These are phyloP conservation scores for Polyodon spathula DNA, from an alignment of 2,113 vertebrate genomes.

Conservation along the genomic window DNA sequence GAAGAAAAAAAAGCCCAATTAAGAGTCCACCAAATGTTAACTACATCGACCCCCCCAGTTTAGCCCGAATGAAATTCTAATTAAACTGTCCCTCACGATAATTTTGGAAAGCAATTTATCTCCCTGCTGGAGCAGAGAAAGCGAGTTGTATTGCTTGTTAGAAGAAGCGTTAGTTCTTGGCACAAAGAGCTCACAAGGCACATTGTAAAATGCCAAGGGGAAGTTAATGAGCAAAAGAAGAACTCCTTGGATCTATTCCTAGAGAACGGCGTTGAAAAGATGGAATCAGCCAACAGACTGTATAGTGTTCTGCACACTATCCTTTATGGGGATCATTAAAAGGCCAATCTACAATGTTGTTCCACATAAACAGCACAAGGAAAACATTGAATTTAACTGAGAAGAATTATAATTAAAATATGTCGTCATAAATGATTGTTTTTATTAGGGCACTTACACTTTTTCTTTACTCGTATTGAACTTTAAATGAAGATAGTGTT, in stretches of 20 bases:
- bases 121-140: conserved; percentile 78
- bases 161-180: conserved; percentile 78
- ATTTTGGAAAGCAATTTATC: conserved; percentile 81
- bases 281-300: conserved; percentile 59
- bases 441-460: no score
- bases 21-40: conserved; percentile 98
- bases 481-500: no score
- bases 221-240: conserved; percentile 96
- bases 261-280: conserved; percentile 73
- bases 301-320: conserved; percentile 45
- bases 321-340: conserved; percentile 79
- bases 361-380: background rate
- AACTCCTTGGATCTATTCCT: conserved; percentile 78
- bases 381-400: no score
- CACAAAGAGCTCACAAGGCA: conserved; percentile 84
- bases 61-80: conserved; percentile 98
- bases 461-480: no score
- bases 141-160: conserved; percentile 65
- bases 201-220: conserved; percentile 81
- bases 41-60: conserved; percentile 88
- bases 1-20: conserved; percentile 93
- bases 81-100: conserved; percentile 90
- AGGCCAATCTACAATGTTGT: conserved; percentile 65
- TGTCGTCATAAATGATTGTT: no score
- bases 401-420: no score